These are phyloP conservation scores for Aldabrachelys gigantea DNA, from an alignment of 2,113 vertebrate species.

Conservation along the genomic window DNA sequence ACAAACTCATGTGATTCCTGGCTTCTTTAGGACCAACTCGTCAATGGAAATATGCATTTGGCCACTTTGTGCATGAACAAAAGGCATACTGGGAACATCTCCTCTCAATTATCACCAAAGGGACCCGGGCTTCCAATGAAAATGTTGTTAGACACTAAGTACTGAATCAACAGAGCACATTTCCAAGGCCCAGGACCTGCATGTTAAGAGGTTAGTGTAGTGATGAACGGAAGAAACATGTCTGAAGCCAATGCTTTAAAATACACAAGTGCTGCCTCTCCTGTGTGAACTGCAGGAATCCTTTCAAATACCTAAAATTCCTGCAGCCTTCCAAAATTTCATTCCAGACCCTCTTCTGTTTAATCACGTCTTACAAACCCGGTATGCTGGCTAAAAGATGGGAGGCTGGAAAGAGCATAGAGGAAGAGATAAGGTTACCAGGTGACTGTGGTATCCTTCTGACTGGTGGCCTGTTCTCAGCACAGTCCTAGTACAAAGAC, in stretches of 20 bases:
- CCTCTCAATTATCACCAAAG: not conserved
- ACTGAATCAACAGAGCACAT: not conserved
- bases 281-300: not conserved
- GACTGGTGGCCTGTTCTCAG: accelerated
- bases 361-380: not conserved
- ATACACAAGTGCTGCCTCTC: not conserved
- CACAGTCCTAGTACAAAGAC: accelerated
- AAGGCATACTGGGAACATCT: not conserved
- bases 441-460: not conserved
- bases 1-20: not conserved
- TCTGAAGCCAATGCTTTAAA: not conserved
- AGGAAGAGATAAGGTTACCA: not conserved
- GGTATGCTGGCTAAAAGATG: not conserved
- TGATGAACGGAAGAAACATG: not conserved
- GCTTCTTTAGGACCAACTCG: not conserved
- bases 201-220: not conserved
- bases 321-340: not conserved
- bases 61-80: not conserved
- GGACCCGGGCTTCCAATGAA: not conserved
- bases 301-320: not conserved
- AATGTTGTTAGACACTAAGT: not conserved
- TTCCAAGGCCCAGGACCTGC: not conserved
- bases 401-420: not conserved
- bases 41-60: not conserved
- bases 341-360: not conserved